phyloP scores from a whole-genome alignment of 2,888 invertebrate genomes.

The Drosophila fungiperda region DNA sequence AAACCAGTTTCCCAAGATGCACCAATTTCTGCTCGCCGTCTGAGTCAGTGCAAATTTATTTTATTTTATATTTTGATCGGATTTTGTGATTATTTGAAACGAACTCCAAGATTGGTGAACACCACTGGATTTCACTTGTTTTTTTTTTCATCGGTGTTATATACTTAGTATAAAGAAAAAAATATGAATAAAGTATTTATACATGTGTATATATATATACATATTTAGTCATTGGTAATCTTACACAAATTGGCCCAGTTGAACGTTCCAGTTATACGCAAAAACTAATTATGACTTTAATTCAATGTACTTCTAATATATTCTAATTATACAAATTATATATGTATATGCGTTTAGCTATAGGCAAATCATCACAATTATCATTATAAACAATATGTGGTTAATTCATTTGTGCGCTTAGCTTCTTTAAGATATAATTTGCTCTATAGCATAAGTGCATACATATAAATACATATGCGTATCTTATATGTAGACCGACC shows the following conservation, averaged over 20 bases:
- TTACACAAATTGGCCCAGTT: conserved; percentile 61
- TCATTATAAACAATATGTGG: conserved; percentile 50
- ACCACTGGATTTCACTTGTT: background rate
- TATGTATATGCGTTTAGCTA: conserved; percentile 21
- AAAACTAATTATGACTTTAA: conserved; percentile 25
- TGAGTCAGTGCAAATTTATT: background rate
- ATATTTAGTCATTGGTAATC: conserved; percentile 40
- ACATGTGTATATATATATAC: conserved; percentile 2
- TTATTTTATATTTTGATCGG: background rate
- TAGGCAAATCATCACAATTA: conserved; percentile 35
- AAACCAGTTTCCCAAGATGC: background rate
- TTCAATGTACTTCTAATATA: conserved; percentile 23
- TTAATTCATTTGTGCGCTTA: conserved; percentile 50
- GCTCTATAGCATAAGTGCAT: conserved; percentile 24
- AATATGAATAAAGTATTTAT: background rate
- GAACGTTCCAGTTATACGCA: conserved; percentile 63
- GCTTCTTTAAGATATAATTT: conserved; percentile 52
- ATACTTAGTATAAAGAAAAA: conserved; percentile 42
- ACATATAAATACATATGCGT: conserved; percentile 6
- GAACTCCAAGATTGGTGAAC: background rate
- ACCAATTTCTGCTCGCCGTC: background rate
- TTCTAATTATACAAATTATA: conserved; percentile 12
- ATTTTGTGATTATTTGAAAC: background rate
- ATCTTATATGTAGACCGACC: conserved; percentile 31
- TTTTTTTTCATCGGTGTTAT: conserved; percentile 32